These are phyloP conservation scores for Cryptocephalus primarius DNA, from an alignment of 2,888 invertebrate genomes.

Conservation along the genomic window DNA sequence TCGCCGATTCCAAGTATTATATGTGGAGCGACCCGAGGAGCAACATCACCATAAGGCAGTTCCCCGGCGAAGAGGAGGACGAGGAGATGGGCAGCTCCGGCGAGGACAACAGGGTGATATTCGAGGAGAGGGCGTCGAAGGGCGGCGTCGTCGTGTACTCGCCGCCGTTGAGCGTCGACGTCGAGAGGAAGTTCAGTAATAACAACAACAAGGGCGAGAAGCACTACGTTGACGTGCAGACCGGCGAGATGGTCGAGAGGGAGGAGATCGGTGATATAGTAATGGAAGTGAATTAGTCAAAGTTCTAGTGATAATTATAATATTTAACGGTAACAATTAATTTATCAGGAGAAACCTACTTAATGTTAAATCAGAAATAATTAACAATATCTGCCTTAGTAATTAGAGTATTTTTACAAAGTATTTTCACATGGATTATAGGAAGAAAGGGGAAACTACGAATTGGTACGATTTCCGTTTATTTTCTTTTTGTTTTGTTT, in stretches of 20 bases:
- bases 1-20: too few species aligned
- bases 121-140: constrained; percentile 22
- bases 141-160: constrained; percentile 20
- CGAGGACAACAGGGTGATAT: constrained; percentile 21
- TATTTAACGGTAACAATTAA: constrained; percentile 12
- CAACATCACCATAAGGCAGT: too few species aligned
- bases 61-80: constrained; percentile 30
- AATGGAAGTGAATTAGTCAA: constrained; percentile 30
- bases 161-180: constrained; percentile 21
- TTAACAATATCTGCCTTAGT: constrained; percentile 29
- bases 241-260: constrained; percentile 31
- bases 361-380: constrained; percentile 14
- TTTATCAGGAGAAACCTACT: constrained; percentile 19
- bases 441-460: constrained; percentile 9
- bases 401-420: constrained; percentile 37
- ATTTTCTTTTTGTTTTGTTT: constrained; percentile 1
- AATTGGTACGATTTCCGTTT: too few species aligned
- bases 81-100: constrained; percentile 10
- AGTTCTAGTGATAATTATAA: constrained; percentile 29
- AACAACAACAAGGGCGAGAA: constrained; percentile 35
- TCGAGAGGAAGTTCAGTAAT: constrained; percentile 6
- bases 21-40: too few species aligned
- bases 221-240: constrained; percentile 33
- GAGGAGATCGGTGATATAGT: constrained; percentile 22
- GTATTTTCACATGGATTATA: constrained; percentile 34